Percentiles rank a stretch among this genome's conserved stretches.
These are phyloP conservation scores for Hermatobates lingyangjiaoensis DNA, from an alignment of 1,140 invertebrate genomes.

Conservation along the genomic window DNA sequence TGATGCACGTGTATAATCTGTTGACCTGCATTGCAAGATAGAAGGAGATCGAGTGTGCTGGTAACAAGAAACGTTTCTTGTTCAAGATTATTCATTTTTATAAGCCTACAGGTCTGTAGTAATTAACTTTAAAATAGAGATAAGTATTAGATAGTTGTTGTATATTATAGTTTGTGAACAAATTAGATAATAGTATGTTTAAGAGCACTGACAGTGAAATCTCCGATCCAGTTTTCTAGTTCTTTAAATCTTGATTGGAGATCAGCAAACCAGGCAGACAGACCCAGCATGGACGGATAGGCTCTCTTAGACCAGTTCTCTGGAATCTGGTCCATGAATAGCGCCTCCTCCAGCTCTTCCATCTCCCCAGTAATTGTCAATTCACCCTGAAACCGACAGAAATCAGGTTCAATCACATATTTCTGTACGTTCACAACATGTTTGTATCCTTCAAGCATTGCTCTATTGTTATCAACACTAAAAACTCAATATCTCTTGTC, in stretches of 20 bases:
- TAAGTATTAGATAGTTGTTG: no score
- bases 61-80: no score
- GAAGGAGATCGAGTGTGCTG: no score
- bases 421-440: neutral
- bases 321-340: slow-evolving; percentile 77
- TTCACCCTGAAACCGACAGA: slow-evolving; percentile 45
- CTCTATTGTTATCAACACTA: no score
- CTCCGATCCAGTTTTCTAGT: slow-evolving; percentile 54
- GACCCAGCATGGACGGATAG: slow-evolving; percentile 69
- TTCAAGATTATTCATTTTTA: no score
- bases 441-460: neutral
- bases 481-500: no score
- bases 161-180: no score
- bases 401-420: neutral
- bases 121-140: no score
- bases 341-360: slow-evolving; percentile 64
- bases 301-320: slow-evolving; percentile 63
- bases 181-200: no score
- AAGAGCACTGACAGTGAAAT: slow-evolving; percentile 38
- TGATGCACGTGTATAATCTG: no score
- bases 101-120: no score
- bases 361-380: slow-evolving; percentile 81
- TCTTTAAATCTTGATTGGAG: slow-evolving; percentile 57
- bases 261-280: slow-evolving; percentile 79
- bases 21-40: no score